These are phyloP conservation scores for Danio rerio DNA, from an alignment of 2,113 vertebrate species.

Conservation along the genomic window DNA sequence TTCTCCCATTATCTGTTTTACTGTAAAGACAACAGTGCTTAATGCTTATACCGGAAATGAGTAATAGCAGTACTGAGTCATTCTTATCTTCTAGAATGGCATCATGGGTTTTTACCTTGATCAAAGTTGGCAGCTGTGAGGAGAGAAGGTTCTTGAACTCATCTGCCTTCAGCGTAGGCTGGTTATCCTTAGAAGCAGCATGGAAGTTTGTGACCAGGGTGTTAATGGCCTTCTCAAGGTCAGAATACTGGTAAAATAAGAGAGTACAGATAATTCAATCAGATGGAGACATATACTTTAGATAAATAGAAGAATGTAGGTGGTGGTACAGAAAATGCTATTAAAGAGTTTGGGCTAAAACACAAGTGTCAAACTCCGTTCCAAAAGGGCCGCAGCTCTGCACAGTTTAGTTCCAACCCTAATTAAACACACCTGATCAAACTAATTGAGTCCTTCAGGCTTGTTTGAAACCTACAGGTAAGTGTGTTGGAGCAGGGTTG, in stretches of 20 bases:
- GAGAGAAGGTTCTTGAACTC: slow-evolving; percentile 76
- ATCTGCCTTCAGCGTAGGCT: slow-evolving; percentile 69
- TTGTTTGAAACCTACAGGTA: too few relatives aligned
- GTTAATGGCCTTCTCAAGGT: slow-evolving; percentile 75
- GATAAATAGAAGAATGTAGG: neutral
- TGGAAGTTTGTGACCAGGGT: slow-evolving; percentile 79
- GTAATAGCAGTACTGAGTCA: slow-evolving; percentile 16
- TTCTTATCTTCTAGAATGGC: neutral
- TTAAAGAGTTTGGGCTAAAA: neutral
- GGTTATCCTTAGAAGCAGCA: slow-evolving; percentile 67
- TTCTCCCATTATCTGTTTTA: neutral
- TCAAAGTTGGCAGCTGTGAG: slow-evolving; percentile 71
- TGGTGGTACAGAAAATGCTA: neutral
- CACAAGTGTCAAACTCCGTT: too few relatives aligned
- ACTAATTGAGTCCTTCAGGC: too few relatives aligned
- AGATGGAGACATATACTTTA: neutral
- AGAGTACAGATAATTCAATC: neutral
- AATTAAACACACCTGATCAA: too few relatives aligned
- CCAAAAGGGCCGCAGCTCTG: too few relatives aligned
- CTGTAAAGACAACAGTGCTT: neutral
- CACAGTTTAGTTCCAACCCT: too few relatives aligned
- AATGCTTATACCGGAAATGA: neutral
- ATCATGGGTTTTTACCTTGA: slow-evolving; percentile 66
- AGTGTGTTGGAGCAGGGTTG: too few relatives aligned
- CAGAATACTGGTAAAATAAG: slow-evolving; percentile 66